Conservation (phyloP, 2,888 invertebrate species). For the Heliconius aoede region DNA sequence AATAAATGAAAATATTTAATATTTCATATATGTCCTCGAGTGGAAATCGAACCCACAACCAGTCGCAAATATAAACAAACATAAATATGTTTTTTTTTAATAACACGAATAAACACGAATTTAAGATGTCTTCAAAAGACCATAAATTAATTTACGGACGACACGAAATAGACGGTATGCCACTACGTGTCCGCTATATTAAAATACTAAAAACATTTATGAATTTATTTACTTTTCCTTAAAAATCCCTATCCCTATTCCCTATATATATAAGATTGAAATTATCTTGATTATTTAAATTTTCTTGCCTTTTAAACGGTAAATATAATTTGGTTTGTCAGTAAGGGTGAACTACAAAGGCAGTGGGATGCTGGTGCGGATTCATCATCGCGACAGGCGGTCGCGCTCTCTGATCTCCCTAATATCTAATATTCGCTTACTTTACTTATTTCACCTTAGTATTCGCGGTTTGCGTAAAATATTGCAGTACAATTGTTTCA, state of each 20-base stretch:
- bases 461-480: slow-evolving; percentile 48
- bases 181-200: slow-evolving; percentile 71
- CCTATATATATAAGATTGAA: slow-evolving; percentile 40
- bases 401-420: slow-evolving; percentile 59
- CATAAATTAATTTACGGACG: slow-evolving; percentile 75
- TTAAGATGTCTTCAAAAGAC: slow-evolving; percentile 48
- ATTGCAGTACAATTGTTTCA: not conserved
- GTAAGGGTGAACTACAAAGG: slow-evolving; percentile 60
- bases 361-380: slow-evolving; percentile 64
- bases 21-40: too few species aligned
- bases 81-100: not conserved
- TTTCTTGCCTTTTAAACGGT: slow-evolving; percentile 27
- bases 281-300: slow-evolving; percentile 34
- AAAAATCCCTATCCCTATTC: slow-evolving; percentile 43
- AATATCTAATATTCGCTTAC: slow-evolving; percentile 64
- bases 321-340: slow-evolving; percentile 45
- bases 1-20: too few species aligned
- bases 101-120: slow-evolving; percentile 6
- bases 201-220: slow-evolving; percentile 65
- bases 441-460: slow-evolving; percentile 48
- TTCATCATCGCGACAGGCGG: slow-evolving; percentile 79
- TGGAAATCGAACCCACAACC: too few species aligned
- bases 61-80: not conserved
- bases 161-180: slow-evolving; percentile 63
- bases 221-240: slow-evolving; percentile 10